Evolutionary conservation across 2,113 vertebrate genomes (phyloP).

Genomic region (Tautogolabrus adspersus): DNA sequence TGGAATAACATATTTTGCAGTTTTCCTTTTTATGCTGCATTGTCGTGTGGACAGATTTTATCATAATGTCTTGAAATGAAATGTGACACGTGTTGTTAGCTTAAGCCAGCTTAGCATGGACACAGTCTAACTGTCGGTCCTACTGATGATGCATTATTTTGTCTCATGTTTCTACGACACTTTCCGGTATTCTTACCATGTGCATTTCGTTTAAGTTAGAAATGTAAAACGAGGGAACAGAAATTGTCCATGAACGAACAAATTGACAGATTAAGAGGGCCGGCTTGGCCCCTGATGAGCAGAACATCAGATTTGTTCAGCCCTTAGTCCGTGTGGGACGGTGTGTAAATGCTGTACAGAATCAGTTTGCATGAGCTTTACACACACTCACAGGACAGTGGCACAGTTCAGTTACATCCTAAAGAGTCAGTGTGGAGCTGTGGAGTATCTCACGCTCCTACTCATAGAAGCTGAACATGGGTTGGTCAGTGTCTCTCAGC

Average conservation of each 20-base stretch:
- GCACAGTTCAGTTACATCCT: constrained; percentile 37
- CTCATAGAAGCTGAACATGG: neutral
- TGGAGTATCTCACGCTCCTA: neutral
- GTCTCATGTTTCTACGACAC: too few species aligned
- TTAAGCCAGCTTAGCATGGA: constrained; percentile 15
- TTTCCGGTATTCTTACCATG: too few species aligned
- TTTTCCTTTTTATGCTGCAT: too few species aligned
- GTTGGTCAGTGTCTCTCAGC: constrained; percentile 80
- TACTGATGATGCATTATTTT: neutral
- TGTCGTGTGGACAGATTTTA: too few species aligned
- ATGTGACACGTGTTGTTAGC: neutral
- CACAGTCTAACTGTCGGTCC: neutral
- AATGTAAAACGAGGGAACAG: neutral
- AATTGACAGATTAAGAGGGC: neutral
- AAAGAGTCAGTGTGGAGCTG: neutral
- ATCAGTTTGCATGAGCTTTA: constrained; percentile 26
- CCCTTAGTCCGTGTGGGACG: constrained; percentile 40
- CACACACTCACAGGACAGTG: constrained; percentile 56
- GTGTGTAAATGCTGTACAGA: constrained; percentile 26
- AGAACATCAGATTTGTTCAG: neutral
- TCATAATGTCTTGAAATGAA: too few species aligned
- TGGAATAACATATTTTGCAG: too few species aligned
- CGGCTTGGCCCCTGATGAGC: neutral
- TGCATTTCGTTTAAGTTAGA: neutral
- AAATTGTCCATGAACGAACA: neutral